phyloP scores from a whole-genome alignment of 2,797 vertebrate species.

The Gobio occitaniae region DNA sequence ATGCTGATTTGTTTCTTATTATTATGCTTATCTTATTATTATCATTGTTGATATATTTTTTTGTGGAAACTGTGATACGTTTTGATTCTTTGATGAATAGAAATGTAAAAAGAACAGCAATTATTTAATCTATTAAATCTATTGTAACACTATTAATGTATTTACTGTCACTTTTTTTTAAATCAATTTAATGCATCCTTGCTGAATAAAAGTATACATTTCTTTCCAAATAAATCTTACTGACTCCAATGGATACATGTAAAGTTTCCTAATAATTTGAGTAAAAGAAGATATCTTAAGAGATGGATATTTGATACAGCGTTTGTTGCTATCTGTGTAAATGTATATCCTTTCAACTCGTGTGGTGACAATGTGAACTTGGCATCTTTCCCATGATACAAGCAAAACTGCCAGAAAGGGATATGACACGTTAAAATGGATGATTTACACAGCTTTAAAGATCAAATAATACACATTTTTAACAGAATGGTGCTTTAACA shows the following conservation, averaged over 20 bases:
- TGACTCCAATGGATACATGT: not conserved
- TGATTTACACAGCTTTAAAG: not conserved
- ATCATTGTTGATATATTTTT: no score
- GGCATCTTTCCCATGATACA: not conserved
- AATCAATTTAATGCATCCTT: not conserved
- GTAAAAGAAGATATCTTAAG: not conserved
- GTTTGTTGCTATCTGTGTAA: not conserved
- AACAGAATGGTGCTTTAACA: not conserved
- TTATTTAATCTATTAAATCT: no score
- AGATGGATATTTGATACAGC: not conserved
- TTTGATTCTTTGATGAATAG: no score
- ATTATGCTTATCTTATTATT: not conserved
- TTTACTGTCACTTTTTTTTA: no score
- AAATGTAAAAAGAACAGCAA: no score
- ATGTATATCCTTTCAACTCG: not conserved
- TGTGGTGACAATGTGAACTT: not conserved
- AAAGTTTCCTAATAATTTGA: not conserved
- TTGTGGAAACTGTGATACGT: no score
- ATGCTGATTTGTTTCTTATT: not conserved
- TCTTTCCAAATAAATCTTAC: no score
- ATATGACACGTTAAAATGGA: not conserved
- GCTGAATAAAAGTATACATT: not conserved
- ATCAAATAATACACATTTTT: not conserved
- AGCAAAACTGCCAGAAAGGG: not conserved
- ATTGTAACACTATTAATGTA: no score